Evolutionary conservation across 2,797 vertebrate species (phyloP), one percentile per base, ranked within the genome.

Genomic region (Danio tinwini): DNA sequence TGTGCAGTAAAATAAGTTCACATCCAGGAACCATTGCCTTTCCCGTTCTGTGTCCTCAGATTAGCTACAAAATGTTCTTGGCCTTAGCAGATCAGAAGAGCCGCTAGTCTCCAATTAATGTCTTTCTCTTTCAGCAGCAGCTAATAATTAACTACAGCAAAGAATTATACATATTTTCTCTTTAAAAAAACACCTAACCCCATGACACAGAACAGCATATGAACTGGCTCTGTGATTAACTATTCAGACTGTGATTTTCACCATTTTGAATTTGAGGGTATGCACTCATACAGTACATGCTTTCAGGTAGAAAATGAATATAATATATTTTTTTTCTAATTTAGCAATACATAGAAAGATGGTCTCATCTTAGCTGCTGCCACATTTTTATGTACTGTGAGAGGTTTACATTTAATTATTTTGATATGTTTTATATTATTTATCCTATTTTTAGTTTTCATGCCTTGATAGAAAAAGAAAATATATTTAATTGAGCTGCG

Each of bases 161-260:
- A 83, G 82, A 85, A 85, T 82, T 83, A 85, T 86, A 85, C 80
- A 84, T 87, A 85, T 86, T 88, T 89, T 76, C 87, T 76, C 55
- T 84, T 90, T 86, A 87, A 87, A 89, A 29, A 87, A 76, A 90
- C 85, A 89, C 61, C 73, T 81, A 76, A 84, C 78, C 78, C 70
- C 84, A 61, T 56, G 84, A 85, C 85, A 83, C 61, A 67, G 50
- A 7, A 37, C 29, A 67, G 61, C 76, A 78, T 59, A 71, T 71
- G 53, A 72, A 71, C 47, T 58, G 78, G 56, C 40, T 78, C 64
- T 86, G 81, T 58, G 70, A 83, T 86, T 81, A 62, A 29, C 29
- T 29, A 29, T 76, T 85, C 69, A 88, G 78, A 84, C 68, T 78
- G 7, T 39, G 40, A 68, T 62, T 74, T 17, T 73, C 17, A 16